phyloP scores from a whole-genome alignment of 2,113 vertebrate species.

The Macroglossus sobrinus region DNA sequence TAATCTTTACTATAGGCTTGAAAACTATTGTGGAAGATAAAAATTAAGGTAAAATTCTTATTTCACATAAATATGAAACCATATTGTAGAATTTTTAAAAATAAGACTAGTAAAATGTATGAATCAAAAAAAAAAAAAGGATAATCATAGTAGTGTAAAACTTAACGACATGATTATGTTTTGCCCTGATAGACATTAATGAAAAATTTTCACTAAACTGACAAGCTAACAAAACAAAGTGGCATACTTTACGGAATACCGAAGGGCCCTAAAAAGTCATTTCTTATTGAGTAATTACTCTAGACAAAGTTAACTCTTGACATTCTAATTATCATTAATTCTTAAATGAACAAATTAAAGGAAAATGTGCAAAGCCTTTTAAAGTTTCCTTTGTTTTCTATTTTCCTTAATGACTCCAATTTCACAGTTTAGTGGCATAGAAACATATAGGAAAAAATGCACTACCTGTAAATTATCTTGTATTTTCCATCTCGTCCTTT shows the following conservation, averaged over 20 bases:
- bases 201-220: not conserved
- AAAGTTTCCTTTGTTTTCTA: not conserved
- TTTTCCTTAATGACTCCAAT: not conserved
- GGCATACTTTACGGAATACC: not conserved
- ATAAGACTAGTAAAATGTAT: not conserved
- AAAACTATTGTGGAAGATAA: not conserved
- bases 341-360: not conserved
- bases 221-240: not conserved
- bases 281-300: not conserved
- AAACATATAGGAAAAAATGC: not conserved
- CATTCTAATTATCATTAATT: not conserved
- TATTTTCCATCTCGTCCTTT: constrained; percentile 97
- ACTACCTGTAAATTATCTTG: constrained; percentile 95
- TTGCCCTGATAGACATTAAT: not conserved
- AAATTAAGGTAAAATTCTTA: not conserved
- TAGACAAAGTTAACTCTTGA: constrained; percentile 36
- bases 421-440: not conserved
- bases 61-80: not conserved
- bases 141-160: not conserved
- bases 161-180: not conserved
- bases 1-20: not conserved
- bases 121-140: not conserved
- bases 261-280: not conserved
- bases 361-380: not conserved
- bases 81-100: not conserved